Conservation (phyloP, 2,888 invertebrate genomes). For the Protophormia terraenovae region DNA sequence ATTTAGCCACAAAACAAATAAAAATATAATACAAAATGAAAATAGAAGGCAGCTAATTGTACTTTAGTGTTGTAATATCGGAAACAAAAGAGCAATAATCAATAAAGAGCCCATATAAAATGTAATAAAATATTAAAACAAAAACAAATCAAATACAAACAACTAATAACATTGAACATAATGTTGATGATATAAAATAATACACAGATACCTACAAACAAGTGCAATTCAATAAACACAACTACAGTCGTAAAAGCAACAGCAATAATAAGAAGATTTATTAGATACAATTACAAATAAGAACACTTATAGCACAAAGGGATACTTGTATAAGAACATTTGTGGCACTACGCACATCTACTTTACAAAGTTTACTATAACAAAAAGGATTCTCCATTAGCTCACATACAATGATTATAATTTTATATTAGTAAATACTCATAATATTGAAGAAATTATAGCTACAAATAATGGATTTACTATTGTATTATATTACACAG, state of each 20-base stretch:
- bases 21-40: background rate
- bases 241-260: too few relatives aligned
- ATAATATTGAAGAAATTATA: background rate
- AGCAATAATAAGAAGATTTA: background rate
- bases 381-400: background rate
- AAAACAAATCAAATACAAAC: conserved; percentile 14
- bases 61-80: background rate
- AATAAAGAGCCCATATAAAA: background rate
- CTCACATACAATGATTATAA: background rate
- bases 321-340: background rate
- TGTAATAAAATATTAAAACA: conserved; percentile 25
- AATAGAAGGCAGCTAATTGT: background rate
- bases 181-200: background rate
- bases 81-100: conserved; percentile 2
- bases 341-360: background rate
- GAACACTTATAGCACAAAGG: background rate
- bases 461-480: too few relatives aligned
- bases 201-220: too few relatives aligned
- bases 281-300: background rate
- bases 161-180: background rate
- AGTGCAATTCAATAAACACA: background rate
- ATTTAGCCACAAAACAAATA: background rate
- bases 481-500: too few relatives aligned
- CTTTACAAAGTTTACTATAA: background rate
- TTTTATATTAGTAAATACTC: background rate